Base-by-base conservation (phyloP, 2,113 vertebrate genomes). In the Phrynosoma platyrhinos region DNA sequence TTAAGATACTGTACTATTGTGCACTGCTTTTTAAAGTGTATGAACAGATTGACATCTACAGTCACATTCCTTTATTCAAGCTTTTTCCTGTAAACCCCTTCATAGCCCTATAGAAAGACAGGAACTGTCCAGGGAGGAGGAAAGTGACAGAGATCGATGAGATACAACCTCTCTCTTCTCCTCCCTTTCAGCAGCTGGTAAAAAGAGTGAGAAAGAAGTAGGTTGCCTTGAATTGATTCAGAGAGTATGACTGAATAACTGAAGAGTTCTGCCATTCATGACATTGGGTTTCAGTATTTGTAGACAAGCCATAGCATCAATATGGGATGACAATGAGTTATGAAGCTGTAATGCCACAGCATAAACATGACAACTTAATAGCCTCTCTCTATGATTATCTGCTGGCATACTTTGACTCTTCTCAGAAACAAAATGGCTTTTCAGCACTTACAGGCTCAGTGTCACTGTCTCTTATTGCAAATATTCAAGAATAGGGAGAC, bases 331-430 rank as follows among this genome's bases (percentile, higher is more conserved):
- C 79, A 88, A 20, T 88, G 83, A 86, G 40, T 88, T 86, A 80
- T 77, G 85, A 87, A 72, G 71, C 64, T 58, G 18, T 69, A 80
- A 64, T 68, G 69, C 55, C 80, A 52, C 13, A 52, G 68, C 81
- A 83, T 76, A 86, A 87, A 83, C 64, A 90, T 79, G 79, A 86
- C 72, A 78, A 69, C 62, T 82, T 89, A 83, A 76, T 71, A 85
- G 78, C 25, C 23, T 40, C 27, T 58, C 52, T 82, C 64, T 79
- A 40, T 74, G 68, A 90, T 86, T 86, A 78, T 78, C 86, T 90
- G 80, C 52, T 83, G 72, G 64, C 27, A 72, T 86, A 86, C 74
- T 77, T 71, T 55, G 83, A 47, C 32, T 86, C 47, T 20, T 71
- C 77, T 78, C 53, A 76, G 32, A 83, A 68, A 8, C 18, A 72